These are phyloP conservation scores for Rhodinocichla rosea DNA, from an alignment of 2,113 vertebrate species.

Conservation along the genomic window DNA sequence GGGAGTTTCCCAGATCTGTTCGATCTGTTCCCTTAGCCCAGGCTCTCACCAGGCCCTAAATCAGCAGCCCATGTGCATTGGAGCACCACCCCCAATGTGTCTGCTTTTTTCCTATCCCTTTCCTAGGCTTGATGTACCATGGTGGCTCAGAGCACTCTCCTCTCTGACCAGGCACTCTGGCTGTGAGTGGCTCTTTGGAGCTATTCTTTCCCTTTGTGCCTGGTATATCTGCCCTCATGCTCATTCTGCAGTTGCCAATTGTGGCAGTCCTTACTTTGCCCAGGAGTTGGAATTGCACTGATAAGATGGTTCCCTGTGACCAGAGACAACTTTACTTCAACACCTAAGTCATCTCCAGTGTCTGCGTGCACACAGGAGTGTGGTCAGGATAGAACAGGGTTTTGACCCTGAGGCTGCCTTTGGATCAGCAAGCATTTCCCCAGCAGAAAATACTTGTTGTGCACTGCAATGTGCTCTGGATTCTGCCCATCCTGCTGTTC, in stretches of 20 bases:
- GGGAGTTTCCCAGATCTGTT: too few species aligned
- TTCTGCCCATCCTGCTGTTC: fast-evolving
- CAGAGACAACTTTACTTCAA: neutral
- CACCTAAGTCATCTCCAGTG: neutral
- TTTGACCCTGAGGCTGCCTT: neutral
- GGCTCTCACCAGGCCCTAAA: too few species aligned
- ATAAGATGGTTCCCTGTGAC: neutral
- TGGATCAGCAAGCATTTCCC: neutral
- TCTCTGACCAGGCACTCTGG: neutral
- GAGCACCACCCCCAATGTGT: too few species aligned
- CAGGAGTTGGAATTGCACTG: fast-evolving
- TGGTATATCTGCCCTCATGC: neutral
- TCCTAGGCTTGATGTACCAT: neutral
- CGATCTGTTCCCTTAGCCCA: too few species aligned
- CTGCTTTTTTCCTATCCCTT: too few species aligned
- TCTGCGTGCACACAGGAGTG: fast-evolving
- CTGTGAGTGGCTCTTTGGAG: too few species aligned
- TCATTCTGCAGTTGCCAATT: neutral
- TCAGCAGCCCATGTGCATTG: too few species aligned
- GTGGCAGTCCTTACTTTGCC: neutral
- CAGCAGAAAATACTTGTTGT: fast-evolving
- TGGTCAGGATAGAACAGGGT: neutral
- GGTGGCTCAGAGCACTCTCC: neutral
- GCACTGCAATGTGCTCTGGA: neutral
- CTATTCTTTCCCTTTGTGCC: neutral